A percentile compares a stretch with the other conserved stretches of the same genome.
Evolutionary conservation across 2,113 vertebrate genomes (phyloP).

Genomic region (Emydura subglobosa): DNA sequence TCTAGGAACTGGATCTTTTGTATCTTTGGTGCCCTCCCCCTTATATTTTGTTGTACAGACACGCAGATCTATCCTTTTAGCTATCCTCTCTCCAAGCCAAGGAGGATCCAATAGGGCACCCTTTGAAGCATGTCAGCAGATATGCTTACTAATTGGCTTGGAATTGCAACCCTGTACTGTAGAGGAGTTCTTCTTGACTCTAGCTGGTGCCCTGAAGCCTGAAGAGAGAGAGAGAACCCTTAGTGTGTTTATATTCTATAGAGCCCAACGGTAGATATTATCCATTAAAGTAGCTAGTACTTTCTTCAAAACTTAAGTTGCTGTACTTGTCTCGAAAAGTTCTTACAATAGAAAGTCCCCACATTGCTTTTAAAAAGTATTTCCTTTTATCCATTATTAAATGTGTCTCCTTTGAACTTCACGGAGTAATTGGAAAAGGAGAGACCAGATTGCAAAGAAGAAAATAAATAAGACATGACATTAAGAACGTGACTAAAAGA

Average conservation of each 20-base stretch:
- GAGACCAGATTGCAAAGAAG: neutral
- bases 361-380: neutral
- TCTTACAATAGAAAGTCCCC: neutral
- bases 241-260: neutral
- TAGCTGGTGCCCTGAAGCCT: neutral
- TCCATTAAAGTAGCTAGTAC: neutral
- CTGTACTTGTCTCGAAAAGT: neutral
- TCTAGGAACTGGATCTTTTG: neutral
- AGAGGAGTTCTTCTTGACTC: neutral
- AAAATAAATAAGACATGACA: neutral
- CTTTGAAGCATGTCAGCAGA: fast-evolving
- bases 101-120: neutral
- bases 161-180: fast-evolving
- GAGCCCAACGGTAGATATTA: neutral
- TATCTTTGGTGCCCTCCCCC: neutral
- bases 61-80: neutral
- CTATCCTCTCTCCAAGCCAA: neutral
- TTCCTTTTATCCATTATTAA: neutral
- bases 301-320: neutral
- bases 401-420: neutral
- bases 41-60: fast-evolving
- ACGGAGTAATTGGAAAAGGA: neutral
- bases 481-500: conserved; percentile 24
- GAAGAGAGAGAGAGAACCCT: neutral
- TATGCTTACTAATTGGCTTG: fast-evolving